Conservation (phyloP, 2,113 vertebrate genomes). For the Ailurus styani region DNA sequence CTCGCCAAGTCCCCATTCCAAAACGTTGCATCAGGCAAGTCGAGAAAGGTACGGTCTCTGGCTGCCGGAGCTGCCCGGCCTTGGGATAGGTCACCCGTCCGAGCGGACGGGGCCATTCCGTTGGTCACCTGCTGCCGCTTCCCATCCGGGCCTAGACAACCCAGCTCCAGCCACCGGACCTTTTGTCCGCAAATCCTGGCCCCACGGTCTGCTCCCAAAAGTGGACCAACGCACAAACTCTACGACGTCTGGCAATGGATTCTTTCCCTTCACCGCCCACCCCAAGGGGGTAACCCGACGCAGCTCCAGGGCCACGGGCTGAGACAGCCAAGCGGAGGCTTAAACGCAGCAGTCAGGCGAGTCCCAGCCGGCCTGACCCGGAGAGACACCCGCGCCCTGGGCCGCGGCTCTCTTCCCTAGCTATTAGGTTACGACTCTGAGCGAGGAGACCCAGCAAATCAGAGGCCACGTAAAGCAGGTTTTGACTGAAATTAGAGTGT, state of each 20-base stretch:
- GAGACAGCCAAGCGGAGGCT: not conserved
- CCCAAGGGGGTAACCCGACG: not conserved
- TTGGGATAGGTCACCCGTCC: not conserved
- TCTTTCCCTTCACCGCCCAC: not conserved
- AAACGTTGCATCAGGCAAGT: not conserved
- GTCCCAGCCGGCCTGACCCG: not conserved
- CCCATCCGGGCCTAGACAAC: not conserved
- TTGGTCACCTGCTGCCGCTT: conserved; percentile 37
- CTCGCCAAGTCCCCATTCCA: not conserved
- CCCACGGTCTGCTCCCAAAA: not conserved
- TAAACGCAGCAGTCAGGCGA: not conserved
- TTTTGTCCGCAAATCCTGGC: not conserved
- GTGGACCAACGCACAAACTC: too few relatives aligned
- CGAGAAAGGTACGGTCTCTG: not conserved
- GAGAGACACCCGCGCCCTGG: not conserved
- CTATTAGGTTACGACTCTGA: conserved; percentile 39
- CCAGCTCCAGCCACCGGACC: not conserved
- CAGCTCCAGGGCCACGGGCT: not conserved
- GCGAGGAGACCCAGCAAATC: conserved; percentile 55
- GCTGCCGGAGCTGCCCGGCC: not conserved
- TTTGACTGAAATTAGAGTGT: conserved; percentile 80
- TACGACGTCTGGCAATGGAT: not conserved
- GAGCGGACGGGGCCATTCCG: not conserved
- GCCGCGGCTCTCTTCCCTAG: conserved; percentile 39
- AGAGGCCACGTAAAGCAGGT: conserved; percentile 69